A percentile compares a stretch with the other conserved stretches of the same genome.
Evolutionary conservation across 2,888 invertebrate species (phyloP).

Genomic region (Eristalis tenax): DNA sequence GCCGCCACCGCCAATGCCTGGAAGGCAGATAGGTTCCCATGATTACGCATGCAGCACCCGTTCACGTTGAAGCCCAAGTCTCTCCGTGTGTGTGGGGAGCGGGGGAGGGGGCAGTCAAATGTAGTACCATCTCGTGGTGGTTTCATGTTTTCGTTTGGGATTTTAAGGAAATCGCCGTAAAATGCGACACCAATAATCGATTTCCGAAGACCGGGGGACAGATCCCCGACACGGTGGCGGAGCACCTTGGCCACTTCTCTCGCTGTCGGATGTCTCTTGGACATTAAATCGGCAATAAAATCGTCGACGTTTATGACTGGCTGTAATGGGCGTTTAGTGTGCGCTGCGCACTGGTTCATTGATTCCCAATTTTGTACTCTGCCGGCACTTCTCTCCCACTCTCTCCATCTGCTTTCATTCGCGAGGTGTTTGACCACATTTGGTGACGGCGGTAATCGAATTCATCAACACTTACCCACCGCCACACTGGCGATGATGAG

Average conservation of each 20-base stretch:
- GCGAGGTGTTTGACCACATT: slow-evolving; percentile 36
- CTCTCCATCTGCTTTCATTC: neutral
- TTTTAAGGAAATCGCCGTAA: slow-evolving; percentile 64
- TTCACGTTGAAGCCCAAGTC: neutral
- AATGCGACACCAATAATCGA: slow-evolving; percentile 69
- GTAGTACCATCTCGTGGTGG: neutral
- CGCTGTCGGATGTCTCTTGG: neutral
- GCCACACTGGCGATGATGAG: neutral
- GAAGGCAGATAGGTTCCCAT: slow-evolving; percentile 59
- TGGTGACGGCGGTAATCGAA: slow-evolving; percentile 29
- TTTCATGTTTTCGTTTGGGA: slow-evolving; percentile 34
- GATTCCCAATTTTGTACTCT: slow-evolving; percentile 31
- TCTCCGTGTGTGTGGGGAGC: neutral
- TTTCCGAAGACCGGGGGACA: slow-evolving; percentile 47
- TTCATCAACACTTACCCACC: slow-evolving; percentile 5
- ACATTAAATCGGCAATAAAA: slow-evolving; percentile 61
- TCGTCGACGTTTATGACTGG: slow-evolving; percentile 55
- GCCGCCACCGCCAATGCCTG: neutral
- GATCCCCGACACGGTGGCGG: neutral
- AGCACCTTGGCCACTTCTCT: neutral
- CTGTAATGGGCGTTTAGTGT: slow-evolving; percentile 57
- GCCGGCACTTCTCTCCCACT: neutral
- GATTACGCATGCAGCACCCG: slow-evolving; percentile 66
- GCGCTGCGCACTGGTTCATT: slow-evolving; percentile 41
- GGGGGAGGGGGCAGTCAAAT: slow-evolving; percentile 10